phyloP scores from a whole-genome alignment of 2,888 invertebrate species.

The Villa cingulata region DNA sequence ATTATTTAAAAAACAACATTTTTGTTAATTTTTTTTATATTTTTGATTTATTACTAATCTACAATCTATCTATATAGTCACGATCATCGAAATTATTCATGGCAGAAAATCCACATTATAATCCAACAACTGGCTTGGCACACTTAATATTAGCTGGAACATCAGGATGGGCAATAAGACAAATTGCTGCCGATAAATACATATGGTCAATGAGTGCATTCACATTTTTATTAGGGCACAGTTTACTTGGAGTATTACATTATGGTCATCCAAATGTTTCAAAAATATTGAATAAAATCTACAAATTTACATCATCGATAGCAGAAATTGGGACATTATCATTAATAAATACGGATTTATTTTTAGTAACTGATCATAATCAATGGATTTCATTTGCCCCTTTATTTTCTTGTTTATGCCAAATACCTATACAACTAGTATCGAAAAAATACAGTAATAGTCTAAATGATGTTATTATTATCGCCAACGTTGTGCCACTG shows the following conservation, averaged over 20 bases:
- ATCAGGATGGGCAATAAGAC: conserved; percentile 12
- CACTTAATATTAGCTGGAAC: conserved; percentile 12
- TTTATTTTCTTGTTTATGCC: conserved; percentile 8
- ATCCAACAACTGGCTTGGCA: conserved; percentile 10
- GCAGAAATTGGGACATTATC: conserved; percentile 15
- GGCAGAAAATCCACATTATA: conserved; percentile 4
- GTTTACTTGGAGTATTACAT: conserved; percentile 9
- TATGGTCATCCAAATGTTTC: conserved; percentile 11
- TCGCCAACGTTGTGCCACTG: conserved; percentile 14
- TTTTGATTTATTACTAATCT: too few relatives aligned
- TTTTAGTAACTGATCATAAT: conserved; percentile 5
- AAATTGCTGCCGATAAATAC: neutral
- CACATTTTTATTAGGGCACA: conserved; percentile 11
- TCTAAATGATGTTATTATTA: conserved; percentile 2
- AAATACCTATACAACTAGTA: conserved; percentile 11
- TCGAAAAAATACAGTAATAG: conserved; percentile 3
- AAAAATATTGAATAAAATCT: conserved; percentile 3
- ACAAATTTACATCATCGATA: conserved; percentile 8
- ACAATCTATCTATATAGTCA: too few relatives aligned
- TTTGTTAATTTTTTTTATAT: too few relatives aligned
- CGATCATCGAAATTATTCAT: too few relatives aligned
- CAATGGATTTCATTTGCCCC: neutral
- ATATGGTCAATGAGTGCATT: conserved; percentile 8
- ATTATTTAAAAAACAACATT: too few relatives aligned
- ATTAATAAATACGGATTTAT: conserved; percentile 14